These are phyloP conservation scores for Halichoerus grypus DNA, from an alignment of 2,113 vertebrate species.

Conservation along the genomic window DNA sequence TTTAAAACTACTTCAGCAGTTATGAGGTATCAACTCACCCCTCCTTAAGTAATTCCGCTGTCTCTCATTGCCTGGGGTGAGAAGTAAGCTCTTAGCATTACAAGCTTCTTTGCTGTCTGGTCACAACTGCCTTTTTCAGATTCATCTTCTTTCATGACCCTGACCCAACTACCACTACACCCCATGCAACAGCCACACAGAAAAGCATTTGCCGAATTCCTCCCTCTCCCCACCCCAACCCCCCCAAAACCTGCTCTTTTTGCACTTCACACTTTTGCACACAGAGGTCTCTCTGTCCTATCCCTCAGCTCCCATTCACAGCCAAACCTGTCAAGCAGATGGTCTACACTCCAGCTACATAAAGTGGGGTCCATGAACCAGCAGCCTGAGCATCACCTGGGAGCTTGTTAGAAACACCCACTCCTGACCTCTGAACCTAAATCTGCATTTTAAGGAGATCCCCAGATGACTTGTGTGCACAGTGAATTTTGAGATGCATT, in stretches of 20 bases:
- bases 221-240: background rate
- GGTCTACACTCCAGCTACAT: background rate
- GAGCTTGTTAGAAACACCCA: background rate
- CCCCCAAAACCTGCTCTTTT: background rate
- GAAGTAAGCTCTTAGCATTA: background rate
- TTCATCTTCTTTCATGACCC: background rate
- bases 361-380: background rate
- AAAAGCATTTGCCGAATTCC: background rate
- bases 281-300: background rate
- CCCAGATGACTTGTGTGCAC: background rate
- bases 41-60: background rate
- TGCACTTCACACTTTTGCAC: background rate
- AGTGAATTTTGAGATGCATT: background rate
- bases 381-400: background rate
- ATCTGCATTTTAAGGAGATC: background rate
- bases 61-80: background rate
- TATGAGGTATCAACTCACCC: background rate
- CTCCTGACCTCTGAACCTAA: background rate
- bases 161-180: background rate
- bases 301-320: background rate
- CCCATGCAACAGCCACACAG: background rate
- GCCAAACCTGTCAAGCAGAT: background rate
- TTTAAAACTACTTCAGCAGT: background rate
- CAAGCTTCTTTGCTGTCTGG: conserved; percentile 18
- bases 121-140: background rate